These are phyloP conservation scores for Clitarchus hookeri DNA, from an alignment of 2,888 invertebrate genomes.

Conservation along the genomic window DNA sequence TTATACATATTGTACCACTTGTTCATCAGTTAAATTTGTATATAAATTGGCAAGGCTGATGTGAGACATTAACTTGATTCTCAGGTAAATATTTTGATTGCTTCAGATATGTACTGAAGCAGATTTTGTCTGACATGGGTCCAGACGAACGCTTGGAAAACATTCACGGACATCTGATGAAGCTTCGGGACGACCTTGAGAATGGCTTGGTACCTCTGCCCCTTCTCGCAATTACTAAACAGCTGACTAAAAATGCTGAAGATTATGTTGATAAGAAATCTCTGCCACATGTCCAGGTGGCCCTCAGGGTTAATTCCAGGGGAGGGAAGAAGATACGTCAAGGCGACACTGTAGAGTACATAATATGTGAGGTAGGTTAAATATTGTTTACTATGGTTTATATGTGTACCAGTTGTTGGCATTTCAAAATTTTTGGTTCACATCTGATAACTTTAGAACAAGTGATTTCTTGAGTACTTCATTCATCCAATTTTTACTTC, in stretches of 20 bases:
- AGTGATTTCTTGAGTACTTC: too few species aligned
- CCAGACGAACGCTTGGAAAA: slow-evolving; percentile 84
- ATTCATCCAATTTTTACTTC: too few species aligned
- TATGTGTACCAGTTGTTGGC: too few species aligned
- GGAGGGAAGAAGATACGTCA: slow-evolving; percentile 78
- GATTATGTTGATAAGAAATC: slow-evolving; percentile 85
- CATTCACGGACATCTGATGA: slow-evolving; percentile 78
- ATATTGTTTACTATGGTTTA: too few species aligned
- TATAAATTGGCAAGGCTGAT: too few species aligned
- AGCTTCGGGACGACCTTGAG: slow-evolving; percentile 74
- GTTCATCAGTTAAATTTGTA: too few species aligned
- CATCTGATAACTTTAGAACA: too few species aligned
- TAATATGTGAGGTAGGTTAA: slow-evolving; percentile 76
- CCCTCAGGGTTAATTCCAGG: slow-evolving; percentile 76
- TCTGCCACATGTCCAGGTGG: slow-evolving; percentile 91
- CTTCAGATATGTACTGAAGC: slow-evolving; percentile 72
- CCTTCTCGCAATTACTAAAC: slow-evolving; percentile 87
- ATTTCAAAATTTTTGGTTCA: too few species aligned
- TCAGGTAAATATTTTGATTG: slow-evolving; percentile 5
- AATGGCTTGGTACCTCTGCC: slow-evolving; percentile 72
- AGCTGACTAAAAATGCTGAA: slow-evolving; percentile 90
- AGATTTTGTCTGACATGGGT: slow-evolving; percentile 78
- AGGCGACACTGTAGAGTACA: slow-evolving; percentile 94
- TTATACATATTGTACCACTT: too few species aligned
- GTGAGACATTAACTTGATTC: too few species aligned